A percentile compares a stretch with the other conserved stretches of the same genome.
Evolutionary conservation across 2,888 invertebrate genomes (phyloP).

Genomic region (Cynaeus angustus): DNA sequence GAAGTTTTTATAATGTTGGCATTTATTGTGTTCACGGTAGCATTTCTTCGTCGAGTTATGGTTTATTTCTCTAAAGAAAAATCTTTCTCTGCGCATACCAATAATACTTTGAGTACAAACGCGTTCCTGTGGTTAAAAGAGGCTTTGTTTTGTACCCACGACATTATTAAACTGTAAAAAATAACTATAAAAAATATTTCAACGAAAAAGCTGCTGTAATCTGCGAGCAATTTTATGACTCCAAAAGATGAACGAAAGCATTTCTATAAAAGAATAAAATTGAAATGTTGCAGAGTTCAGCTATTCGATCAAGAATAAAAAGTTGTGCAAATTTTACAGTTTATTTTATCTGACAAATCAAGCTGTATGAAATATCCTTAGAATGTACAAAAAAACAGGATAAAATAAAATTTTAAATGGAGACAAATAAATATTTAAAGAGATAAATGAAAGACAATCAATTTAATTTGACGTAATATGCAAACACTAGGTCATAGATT

Average conservation of each 20-base stretch:
- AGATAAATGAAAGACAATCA: too few relatives aligned
- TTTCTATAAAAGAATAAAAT: constrained; percentile 6
- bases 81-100: constrained; percentile 27
- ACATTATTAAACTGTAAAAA: constrained; percentile 22
- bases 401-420: too few relatives aligned
- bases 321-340: not conserved
- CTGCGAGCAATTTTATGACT: not conserved
- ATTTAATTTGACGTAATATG: constrained; percentile 1
- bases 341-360: too few relatives aligned
- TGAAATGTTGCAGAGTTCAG: not conserved
- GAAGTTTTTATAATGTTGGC: constrained; percentile 9
- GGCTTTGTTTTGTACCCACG: constrained; percentile 24
- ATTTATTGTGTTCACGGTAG: constrained; percentile 19
- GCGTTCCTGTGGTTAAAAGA: constrained; percentile 31
- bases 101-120: constrained; percentile 37
- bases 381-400: too few relatives aligned
- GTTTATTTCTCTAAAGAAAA: constrained; percentile 35
- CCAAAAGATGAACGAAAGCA: not conserved
- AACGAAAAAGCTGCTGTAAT: not conserved
- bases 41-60: constrained; percentile 13
- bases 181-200: constrained; percentile 14
- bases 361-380: too few relatives aligned
- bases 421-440: too few relatives aligned
- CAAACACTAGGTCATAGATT: not conserved
- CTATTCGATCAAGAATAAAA: not conserved